Evolutionary conservation across 37 sponge, comb jelly and placozoan genomes (phyloP), one percentile per base, ranked within the genome.

Genomic region (Crambe crambe): DNA sequence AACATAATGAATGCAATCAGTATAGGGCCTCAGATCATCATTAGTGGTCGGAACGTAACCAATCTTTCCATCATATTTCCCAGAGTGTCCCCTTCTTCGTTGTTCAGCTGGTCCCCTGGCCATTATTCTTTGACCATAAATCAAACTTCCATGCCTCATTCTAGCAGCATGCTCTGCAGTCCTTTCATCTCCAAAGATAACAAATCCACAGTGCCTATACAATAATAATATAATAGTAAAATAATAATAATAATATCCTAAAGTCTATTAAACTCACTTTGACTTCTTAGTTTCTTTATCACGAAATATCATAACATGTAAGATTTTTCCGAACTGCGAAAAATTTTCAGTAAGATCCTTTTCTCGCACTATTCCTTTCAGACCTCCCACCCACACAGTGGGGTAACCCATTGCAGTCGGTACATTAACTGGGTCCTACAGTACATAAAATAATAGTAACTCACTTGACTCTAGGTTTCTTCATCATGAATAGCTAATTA

Each of bases 361-460:
- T 32, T 65, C 66, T 65, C 30, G 66, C 34, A 30, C 66, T 20
- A 65, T 34, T 65, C 35, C 35, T 65, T 65, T 65, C 66, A 65
- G 35, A 2, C 66, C 34, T 31, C 66, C 66, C 2, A 65, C 66
- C 66, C 66, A 65, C 34, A 65, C 66, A 30, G 2, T 31, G 31
- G 2, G 30, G 35, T 65, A 65, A 26, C 17, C 32, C 66, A 65
- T 65, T 3, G 25, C 59, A n/a, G n/a, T n/a, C n/a, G n/a, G n/a
- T n/a, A n/a, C n/a, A n/a, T n/a, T n/a, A n/a, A n/a, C n/a, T n/a
- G n/a, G n/a, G n/a, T n/a, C n/a, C n/a, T n/a, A n/a, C n/a, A n/a
- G n/a, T n/a, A n/a, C n/a, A n/a, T n/a, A n/a, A n/a, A n/a, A n/a
- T n/a, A n/a, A n/a, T n/a, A n/a, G n/a, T n/a, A n/a, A n/a, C n/a